Evolutionary conservation across 2,113 vertebrate genomes (phyloP), one percentile per base, ranked within the genome.

Genomic region (Rhabdornis inornatus): DNA sequence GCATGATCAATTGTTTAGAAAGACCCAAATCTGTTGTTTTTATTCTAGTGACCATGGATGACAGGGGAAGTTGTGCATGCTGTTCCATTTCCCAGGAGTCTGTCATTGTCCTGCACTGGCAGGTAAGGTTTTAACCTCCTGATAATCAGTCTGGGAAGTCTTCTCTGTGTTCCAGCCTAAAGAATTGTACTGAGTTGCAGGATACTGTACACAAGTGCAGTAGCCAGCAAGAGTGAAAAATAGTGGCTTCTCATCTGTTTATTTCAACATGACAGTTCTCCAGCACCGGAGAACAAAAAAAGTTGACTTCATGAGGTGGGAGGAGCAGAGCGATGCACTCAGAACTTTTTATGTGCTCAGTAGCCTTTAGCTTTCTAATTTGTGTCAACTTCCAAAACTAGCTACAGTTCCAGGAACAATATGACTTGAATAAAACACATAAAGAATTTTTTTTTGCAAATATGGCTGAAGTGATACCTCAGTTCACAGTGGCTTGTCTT

Each of bases 21-120:
- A 91, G 56, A 59, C 24, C 0, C 7, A 63, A 30, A 45, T 68
- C 17, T 66, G 10, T 31, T 80, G 0, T 80, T 53, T 83, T n/a
- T 85, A 57, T 44, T 9, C 19, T 42, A 39, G 76, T 70, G 49
- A 13, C n/a, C 7, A 0, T 18, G n/a, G 42, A 33, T 81, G 37
- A 28, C 2, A 3, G 22, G 24, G 11, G 21, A 65, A n/a, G 19
- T 30, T 0, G 0, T 39, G 39, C 4, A 2, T 35, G 52, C 83
- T 53, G 0, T 10, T 55, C 17, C 33, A 60, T 71, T 72, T 49
- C 47, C 31, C 49, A 35, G 23, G 4, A 37, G 14, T 56, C 45
- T 2, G 0, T 49, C 44, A 8, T 4, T 70, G 82, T n/a, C 44
- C 37, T 42, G 16, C 27, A 1, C 13, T 78, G 52, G 12, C 83